Percentiles rank a stretch among this genome's conserved stretches.
phyloP scores from a whole-genome alignment of 1,140 invertebrate genomes.

The Brachionus asplanchnoidis region DNA sequence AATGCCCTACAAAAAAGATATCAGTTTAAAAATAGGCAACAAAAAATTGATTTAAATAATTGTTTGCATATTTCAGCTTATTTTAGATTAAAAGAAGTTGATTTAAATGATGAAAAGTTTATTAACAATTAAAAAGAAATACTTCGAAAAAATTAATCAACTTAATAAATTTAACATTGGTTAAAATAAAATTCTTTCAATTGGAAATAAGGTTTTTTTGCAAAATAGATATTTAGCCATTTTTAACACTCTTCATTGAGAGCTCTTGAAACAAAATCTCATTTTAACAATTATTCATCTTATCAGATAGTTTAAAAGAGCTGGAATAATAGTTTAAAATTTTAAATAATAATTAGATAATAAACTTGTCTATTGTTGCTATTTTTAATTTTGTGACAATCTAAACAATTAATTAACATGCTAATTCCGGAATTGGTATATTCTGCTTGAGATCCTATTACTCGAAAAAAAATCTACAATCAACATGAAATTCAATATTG shows the following conservation, averaged over 20 bases:
- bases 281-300: too few species aligned
- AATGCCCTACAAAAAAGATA: not conserved
- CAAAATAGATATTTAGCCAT: too few species aligned
- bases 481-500: not conserved
- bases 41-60: not conserved
- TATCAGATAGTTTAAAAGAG: not conserved
- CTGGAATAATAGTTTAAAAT: not conserved
- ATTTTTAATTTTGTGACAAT: constrained; percentile 26
- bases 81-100: not conserved
- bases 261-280: too few species aligned
- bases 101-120: not conserved
- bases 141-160: not conserved
- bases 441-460: not conserved
- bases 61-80: not conserved
- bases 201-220: too few species aligned
- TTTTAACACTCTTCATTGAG: too few species aligned
- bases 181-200: not conserved
- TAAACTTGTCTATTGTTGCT: not conserved
- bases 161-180: not conserved
- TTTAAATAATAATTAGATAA: not conserved
- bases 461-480: not conserved
- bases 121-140: not conserved
- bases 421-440: not conserved
- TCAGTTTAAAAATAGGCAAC: not conserved
- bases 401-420: constrained; percentile 31